Base-by-base conservation (phyloP, 2,113 vertebrate genomes). In the Thryonomys swinderianus region DNA sequence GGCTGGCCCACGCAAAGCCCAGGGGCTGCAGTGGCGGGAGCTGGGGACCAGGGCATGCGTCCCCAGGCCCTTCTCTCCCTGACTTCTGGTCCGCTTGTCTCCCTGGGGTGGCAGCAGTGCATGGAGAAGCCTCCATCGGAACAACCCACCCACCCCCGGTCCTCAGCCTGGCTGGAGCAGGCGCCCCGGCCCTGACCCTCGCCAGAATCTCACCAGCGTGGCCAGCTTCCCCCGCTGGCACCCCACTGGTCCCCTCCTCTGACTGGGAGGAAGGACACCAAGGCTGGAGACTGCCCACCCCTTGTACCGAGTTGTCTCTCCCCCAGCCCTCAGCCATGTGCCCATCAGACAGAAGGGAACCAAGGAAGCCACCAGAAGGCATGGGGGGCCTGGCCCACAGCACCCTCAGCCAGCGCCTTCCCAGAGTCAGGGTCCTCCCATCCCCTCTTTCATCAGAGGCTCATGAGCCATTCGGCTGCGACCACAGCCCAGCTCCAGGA, bases 301-400 rank as follows among this genome's bases (percentile, higher is more conserved):
- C 67, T 18, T 25, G 42, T 14, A 7, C 4, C 0, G 2, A 0
- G 1, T 3, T 1, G 6, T 10, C 9, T 57, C 30, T n/a, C 83
- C 48, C 16, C 48, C 20, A 2, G 30, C 25, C 16, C 21, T 2
- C 1, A 30, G 51, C 42, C 0, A 11, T 9, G 40, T 0, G 21
- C 42, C 76, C 13, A 0, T n/a, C 48, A 42, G 48, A n/a, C n/a
- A 79, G 80, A n/a, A 42, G 27, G 21, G 32, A 32, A 0, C 79
- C 9, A 0, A 16, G 12, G 11, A 11, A 1, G 5, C 13, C 20
- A 12, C 82, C 71, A 17, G 16, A 2, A 16, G 71, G 45, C 76
- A 51, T 45, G 0, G 16, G 20, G 20, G 14, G 14, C 53, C 76
- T 12, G 55, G 48, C 20, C 23, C 34, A 9, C 53, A 0, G 1